These are phyloP conservation scores for Hypotaenidia okinawae DNA, from an alignment of 2,797 vertebrate genomes.

Conservation along the genomic window DNA sequence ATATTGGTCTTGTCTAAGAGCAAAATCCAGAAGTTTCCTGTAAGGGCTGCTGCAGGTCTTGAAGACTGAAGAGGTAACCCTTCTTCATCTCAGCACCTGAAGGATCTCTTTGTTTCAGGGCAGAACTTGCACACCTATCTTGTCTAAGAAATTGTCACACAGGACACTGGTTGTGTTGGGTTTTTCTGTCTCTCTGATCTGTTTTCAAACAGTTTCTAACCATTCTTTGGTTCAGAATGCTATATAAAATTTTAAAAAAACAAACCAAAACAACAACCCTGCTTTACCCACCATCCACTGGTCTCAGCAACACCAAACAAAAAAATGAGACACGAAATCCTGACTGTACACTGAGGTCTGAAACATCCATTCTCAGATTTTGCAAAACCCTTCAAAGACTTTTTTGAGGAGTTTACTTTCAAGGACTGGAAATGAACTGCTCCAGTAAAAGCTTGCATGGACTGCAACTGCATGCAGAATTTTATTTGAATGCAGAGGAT, in stretches of 20 bases:
- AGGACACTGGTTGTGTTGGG: neutral
- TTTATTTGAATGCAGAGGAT: neutral
- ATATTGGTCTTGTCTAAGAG: neutral
- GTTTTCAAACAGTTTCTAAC: neutral
- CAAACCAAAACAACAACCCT: neutral
- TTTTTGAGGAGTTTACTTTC: neutral
- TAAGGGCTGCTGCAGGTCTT: neutral
- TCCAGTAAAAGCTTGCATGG: neutral
- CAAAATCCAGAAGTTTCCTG: neutral
- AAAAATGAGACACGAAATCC: neutral
- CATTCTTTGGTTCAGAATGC: neutral
- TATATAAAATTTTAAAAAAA: neutral
- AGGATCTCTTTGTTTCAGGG: neutral
- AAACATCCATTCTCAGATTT: neutral
- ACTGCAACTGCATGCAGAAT: neutral
- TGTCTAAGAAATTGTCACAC: rapidly evolving
- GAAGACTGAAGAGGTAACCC: neutral
- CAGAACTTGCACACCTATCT: neutral
- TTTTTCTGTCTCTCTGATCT: neutral
- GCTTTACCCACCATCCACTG: neutral
- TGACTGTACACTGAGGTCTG: neutral
- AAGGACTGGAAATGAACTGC: neutral
- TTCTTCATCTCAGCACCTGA: neutral
- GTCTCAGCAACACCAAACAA: neutral
- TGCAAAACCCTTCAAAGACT: neutral